phyloP scores from a whole-genome alignment of 2,113 vertebrate species.

The Notarius quadriscutis region DNA sequence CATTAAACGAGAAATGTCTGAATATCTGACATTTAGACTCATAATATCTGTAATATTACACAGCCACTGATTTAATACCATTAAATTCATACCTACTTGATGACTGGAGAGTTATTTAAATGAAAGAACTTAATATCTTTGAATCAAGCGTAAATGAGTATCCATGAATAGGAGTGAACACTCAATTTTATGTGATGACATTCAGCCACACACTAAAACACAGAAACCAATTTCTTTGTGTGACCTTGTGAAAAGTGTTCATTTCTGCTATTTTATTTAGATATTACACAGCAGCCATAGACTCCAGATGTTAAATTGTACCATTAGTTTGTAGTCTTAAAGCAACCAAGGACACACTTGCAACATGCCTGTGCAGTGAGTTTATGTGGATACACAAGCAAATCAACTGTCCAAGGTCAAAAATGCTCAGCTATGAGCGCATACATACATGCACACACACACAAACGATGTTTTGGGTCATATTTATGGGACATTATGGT shows the following conservation, averaged over 20 bases:
- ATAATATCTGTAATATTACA: conserved; percentile 12
- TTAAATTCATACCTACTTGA: neutral
- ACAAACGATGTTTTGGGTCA: too few relatives aligned
- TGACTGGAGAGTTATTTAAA: neutral
- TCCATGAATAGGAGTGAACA: neutral
- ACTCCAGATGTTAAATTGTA: neutral
- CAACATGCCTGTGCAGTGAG: neutral
- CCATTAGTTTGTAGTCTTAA: conserved; percentile 9
- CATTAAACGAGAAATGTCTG: neutral
- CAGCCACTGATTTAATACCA: neutral
- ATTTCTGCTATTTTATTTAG: neutral
- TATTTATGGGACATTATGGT: too few relatives aligned
- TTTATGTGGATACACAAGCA: conserved; percentile 30
- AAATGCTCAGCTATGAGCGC: neutral
- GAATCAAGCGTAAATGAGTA: neutral
- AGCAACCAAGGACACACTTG: conserved; percentile 8
- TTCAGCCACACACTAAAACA: neutral
- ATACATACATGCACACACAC: neutral
- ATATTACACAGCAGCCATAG: neutral
- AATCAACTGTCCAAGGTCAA: conserved; percentile 19
- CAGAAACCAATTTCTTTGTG: neutral
- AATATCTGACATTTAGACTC: neutral
- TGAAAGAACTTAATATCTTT: neutral
- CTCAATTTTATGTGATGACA: neutral
- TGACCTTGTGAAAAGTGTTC: conserved; percentile 27